Evolutionary conservation across 2,888 invertebrate genomes (phyloP).

Genomic region (Choristoneura rosaceana): DNA sequence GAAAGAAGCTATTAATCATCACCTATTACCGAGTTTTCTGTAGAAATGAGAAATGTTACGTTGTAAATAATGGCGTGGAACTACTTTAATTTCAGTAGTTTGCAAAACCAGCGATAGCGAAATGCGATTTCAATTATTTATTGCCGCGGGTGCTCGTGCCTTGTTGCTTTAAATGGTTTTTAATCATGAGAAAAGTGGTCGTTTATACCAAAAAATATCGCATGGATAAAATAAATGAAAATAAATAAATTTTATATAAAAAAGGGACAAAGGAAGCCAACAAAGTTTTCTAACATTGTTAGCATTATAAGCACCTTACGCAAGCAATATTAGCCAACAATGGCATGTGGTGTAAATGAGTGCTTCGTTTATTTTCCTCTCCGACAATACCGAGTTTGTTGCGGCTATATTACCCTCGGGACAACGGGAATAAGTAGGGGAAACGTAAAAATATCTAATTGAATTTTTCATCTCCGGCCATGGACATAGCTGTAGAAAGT

Average conservation of each 20-base stretch:
- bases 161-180: slow-evolving; percentile 17
- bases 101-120: slow-evolving; percentile 37
- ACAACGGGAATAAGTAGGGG: slow-evolving; percentile 59
- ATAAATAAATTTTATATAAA: background rate
- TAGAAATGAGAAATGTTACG: slow-evolving; percentile 40
- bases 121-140: slow-evolving; percentile 39
- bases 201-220: background rate
- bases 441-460: slow-evolving; percentile 70
- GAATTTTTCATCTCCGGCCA: slow-evolving; percentile 68
- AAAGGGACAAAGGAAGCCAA: slow-evolving; percentile 23
- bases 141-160: slow-evolving; percentile 25
- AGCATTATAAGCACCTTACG: slow-evolving; percentile 49
- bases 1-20: slow-evolving; percentile 45
- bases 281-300: slow-evolving; percentile 19
- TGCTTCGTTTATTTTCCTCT: slow-evolving; percentile 57
- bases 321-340: slow-evolving; percentile 63
- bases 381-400: slow-evolving; percentile 50
- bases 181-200: slow-evolving; percentile 11
- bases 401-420: slow-evolving; percentile 59
- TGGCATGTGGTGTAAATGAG: slow-evolving; percentile 66
- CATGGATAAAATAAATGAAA: no score
- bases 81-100: slow-evolving; percentile 42
- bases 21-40: slow-evolving; percentile 39
- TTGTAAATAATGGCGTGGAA: slow-evolving; percentile 40
- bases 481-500: slow-evolving; percentile 16